A percentile compares a stretch with the other conserved stretches of the same genome.
Conservation (phyloP, 1,140 invertebrate species). For the Uloborus diversus region DNA sequence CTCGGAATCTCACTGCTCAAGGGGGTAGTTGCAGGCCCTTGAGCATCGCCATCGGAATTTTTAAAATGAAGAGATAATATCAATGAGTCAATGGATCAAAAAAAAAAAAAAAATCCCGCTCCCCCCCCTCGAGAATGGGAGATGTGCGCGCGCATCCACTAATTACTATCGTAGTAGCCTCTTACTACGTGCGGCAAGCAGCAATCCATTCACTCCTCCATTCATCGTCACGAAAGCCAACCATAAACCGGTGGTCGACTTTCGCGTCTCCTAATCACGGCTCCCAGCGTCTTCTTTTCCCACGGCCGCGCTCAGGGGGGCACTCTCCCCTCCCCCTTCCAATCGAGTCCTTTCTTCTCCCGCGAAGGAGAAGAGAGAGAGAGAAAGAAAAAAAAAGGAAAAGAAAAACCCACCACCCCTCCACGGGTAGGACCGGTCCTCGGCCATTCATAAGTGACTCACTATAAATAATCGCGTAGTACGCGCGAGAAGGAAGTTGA, state of each 20-base stretch:
- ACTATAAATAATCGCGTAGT: slow-evolving; percentile 58
- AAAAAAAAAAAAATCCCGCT: too few relatives aligned
- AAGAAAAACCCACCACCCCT: slow-evolving; percentile 38
- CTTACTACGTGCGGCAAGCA: background rate
- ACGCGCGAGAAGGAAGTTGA: slow-evolving; percentile 49
- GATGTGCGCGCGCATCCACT: background rate
- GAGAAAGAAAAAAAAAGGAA: too few relatives aligned
- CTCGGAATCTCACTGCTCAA: too few relatives aligned
- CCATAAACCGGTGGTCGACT: slow-evolving; percentile 48
- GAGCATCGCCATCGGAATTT: too few relatives aligned
- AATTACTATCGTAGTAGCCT: background rate
- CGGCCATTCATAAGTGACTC: slow-evolving; percentile 55
- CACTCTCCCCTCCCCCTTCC: slow-evolving; percentile 16
- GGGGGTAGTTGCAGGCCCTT: too few relatives aligned
- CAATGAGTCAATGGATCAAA: too few relatives aligned
- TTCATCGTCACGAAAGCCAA: slow-evolving; percentile 16
- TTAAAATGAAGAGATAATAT: too few relatives aligned
- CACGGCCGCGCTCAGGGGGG: slow-evolving; percentile 30
- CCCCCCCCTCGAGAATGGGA: background rate
- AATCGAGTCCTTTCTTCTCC: too few relatives aligned
- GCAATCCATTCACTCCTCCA: slow-evolving; percentile 3
- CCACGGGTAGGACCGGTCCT: slow-evolving; percentile 39
- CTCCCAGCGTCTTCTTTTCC: slow-evolving; percentile 33
- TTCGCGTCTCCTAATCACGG: slow-evolving; percentile 48
- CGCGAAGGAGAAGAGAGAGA: too few relatives aligned